Base-by-base conservation (phyloP, 1,140 invertebrate species). In the Trichonephila clavipes region DNA sequence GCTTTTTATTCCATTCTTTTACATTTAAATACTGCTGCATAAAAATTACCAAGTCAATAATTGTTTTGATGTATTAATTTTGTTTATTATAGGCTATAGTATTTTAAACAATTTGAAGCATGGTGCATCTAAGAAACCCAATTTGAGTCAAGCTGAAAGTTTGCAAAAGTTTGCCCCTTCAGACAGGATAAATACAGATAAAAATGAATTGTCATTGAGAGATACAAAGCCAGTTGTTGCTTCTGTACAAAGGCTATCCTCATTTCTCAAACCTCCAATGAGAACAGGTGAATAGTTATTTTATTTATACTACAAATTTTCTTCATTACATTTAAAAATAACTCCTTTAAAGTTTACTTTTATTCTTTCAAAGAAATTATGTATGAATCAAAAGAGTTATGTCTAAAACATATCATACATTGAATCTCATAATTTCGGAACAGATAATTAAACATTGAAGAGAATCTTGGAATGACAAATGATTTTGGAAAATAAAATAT, bases 181-280 rank as follows among this genome's bases (percentile, higher is more conserved):
- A 10, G 88, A 89, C 44, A 72, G 66, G 82, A 10, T n/a, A 28
- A 44, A 18, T 81, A 21, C 34, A 40, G 34, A 92, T 14, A 40
- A 92, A 51, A 83, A 51, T 18, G 44, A 44, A 12, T 14, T 58
- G 40, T 28, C 66, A 6, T 3, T 64, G 64, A 93, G 72, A 21
- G 58, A 69, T 2, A 62, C 51, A 40, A 92, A 88, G 34, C 19
- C 59, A 34, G 8, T 28, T 8, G n/a, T 21, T 34, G 34, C 64
- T 14, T 88, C 92, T 19, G 6, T 88, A 40, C 92, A 66, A 88
- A 93, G 72, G 28, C 12, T 92, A 3, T 93, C 92, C 1, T 66
- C 92, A 62, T 93, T 93, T 64, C 66, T 93, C 10, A 93, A 93
- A 58, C 92, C 92, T 62, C 92, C 92, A 12, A 81, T 62, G 61